Percentiles rank a stretch among this genome's conserved stretches.
Conservation (phyloP, 2,888 invertebrate genomes). For the Petrolisthes manimaculis region DNA sequence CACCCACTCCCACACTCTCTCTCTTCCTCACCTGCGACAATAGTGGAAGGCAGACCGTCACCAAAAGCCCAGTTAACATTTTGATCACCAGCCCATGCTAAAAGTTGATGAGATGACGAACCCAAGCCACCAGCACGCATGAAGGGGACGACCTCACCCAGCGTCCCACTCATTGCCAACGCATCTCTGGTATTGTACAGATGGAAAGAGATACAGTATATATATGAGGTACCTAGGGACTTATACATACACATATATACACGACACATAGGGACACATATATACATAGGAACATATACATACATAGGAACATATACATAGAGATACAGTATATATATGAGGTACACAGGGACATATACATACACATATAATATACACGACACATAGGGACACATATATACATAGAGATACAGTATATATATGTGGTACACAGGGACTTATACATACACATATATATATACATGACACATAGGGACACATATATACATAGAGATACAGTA, state of each 20-base stretch:
- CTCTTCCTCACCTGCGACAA: constrained; percentile 59
- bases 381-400: not conserved
- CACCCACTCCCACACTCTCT: not conserved
- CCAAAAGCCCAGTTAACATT: constrained; percentile 67
- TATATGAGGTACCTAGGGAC: too few relatives aligned
- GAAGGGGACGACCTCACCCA: constrained; percentile 66
- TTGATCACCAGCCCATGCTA: constrained; percentile 68
- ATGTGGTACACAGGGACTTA: too few relatives aligned
- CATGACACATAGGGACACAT: too few relatives aligned
- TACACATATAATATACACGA: not conserved
- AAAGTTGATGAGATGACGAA: constrained; percentile 59
- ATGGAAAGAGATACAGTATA: not conserved
- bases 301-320: not conserved
- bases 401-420: not conserved
- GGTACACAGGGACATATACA: too few relatives aligned
- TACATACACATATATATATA: too few relatives aligned
- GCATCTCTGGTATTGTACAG: constrained; percentile 20
- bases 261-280: not conserved
- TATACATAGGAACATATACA: not conserved
- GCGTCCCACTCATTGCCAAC: constrained; percentile 35
- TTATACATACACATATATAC: not conserved
- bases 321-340: not conserved
- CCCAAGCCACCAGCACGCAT: constrained; percentile 66
- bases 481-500: too few relatives aligned
- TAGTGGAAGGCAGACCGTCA: constrained; percentile 67